Evolutionary conservation across 2,797 vertebrate genomes (phyloP).

Genomic region (Delichon dasypus): DNA sequence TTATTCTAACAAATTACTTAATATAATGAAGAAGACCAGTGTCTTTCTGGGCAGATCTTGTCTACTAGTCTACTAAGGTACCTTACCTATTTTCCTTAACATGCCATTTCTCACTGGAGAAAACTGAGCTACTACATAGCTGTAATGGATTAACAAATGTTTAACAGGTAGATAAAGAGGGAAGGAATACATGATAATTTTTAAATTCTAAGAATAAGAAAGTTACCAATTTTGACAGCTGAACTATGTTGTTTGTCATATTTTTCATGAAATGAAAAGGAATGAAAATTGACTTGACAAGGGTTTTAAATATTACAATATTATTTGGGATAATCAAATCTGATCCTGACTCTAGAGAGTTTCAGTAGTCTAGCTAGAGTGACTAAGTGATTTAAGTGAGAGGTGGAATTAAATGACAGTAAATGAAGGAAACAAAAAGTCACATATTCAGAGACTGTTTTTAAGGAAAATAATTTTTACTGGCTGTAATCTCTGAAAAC

Average conservation of each 20-base stretch:
- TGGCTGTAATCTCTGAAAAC: not conserved
- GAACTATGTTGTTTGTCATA: not conserved
- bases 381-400: not conserved
- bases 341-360: not conserved
- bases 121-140: not conserved
- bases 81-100: not conserved
- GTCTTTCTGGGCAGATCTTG: not conserved
- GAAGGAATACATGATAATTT: not conserved
- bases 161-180: not conserved
- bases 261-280: not conserved
- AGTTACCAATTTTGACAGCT: not conserved
- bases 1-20: not conserved
- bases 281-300: not conserved
- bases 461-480: not conserved
- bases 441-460: accelerated
- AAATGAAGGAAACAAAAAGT: not conserved
- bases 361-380: not conserved
- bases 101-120: not conserved
- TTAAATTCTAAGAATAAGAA: not conserved
- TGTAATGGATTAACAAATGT: not conserved
- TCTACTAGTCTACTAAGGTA: not conserved
- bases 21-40: not conserved
- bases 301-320: not conserved
- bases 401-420: not conserved
- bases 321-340: not conserved